Evolutionary conservation across 2,113 vertebrate species (phyloP).

Genomic region (Orycteropus afer): DNA sequence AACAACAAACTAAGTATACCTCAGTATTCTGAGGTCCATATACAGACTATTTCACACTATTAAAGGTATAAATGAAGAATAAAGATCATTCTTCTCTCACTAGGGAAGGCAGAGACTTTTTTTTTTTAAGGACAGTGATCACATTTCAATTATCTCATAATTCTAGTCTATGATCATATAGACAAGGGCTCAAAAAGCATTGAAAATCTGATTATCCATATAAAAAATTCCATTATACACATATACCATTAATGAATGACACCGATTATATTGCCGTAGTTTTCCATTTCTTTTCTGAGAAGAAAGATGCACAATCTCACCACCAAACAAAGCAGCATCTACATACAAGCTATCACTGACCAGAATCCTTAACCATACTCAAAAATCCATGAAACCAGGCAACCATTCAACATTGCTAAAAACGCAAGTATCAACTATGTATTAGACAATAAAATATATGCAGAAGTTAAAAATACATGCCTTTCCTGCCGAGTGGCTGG

Average conservation of each 20-base stretch:
- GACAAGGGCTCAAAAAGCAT: not conserved
- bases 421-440: not conserved
- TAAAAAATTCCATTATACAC: not conserved
- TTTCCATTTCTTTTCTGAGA: not conserved
- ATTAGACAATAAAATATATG: not conserved
- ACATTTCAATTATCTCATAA: not conserved
- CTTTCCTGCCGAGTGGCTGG: no score
- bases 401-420: slow-evolving; percentile 23
- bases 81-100: not conserved
- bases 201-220: not conserved
- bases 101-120: not conserved
- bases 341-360: not conserved
- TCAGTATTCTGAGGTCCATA: not conserved
- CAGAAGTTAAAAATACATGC: not conserved
- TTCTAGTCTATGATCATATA: not conserved
- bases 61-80: not conserved
- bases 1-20: not conserved
- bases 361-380: not conserved
- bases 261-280: not conserved
- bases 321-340: not conserved
- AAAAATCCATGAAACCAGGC: not conserved
- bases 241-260: not conserved
- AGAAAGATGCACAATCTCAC: not conserved
- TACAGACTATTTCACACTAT: not conserved
- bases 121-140: not conserved